phyloP scores from a whole-genome alignment of 2,113 vertebrate species.

The Trogon surrucura region DNA sequence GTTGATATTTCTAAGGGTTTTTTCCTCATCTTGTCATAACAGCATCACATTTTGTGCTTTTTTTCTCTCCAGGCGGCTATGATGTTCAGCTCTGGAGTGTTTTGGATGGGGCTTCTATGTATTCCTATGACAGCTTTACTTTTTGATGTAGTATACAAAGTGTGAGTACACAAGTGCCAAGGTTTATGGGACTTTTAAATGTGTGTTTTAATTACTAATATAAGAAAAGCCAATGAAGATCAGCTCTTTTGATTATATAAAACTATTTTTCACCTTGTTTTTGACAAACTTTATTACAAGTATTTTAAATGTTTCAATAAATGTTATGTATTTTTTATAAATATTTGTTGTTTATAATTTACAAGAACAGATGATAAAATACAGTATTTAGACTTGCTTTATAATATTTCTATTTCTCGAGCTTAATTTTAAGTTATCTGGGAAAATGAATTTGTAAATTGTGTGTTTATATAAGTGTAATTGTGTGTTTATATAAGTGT shows the following conservation, averaged over 20 bases:
- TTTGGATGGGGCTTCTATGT: constrained; percentile 95
- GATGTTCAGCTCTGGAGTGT: constrained; percentile 94
- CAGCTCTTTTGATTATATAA: background rate
- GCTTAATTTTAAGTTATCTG: background rate
- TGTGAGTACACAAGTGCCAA: constrained; percentile 82
- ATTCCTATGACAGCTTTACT: constrained; percentile 93
- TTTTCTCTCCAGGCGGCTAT: constrained; percentile 83
- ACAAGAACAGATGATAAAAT: background rate
- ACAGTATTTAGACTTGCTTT: background rate
- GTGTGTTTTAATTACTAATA: background rate
- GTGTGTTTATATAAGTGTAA: background rate
- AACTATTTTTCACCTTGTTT: background rate
- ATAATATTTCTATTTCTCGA: background rate
- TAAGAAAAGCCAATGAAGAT: background rate
- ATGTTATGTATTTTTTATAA: background rate
- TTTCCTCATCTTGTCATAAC: background rate
- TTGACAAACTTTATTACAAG: background rate
- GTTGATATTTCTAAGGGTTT: background rate
- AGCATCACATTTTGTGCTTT: background rate
- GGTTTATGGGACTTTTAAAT: background rate
- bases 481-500: background rate
- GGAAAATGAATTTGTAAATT: background rate
- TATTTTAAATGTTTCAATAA: background rate
- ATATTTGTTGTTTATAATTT: background rate
- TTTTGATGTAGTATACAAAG: constrained; percentile 93